phyloP scores from a whole-genome alignment of 2,888 invertebrate genomes.

The Ectropis crepuscularia region DNA sequence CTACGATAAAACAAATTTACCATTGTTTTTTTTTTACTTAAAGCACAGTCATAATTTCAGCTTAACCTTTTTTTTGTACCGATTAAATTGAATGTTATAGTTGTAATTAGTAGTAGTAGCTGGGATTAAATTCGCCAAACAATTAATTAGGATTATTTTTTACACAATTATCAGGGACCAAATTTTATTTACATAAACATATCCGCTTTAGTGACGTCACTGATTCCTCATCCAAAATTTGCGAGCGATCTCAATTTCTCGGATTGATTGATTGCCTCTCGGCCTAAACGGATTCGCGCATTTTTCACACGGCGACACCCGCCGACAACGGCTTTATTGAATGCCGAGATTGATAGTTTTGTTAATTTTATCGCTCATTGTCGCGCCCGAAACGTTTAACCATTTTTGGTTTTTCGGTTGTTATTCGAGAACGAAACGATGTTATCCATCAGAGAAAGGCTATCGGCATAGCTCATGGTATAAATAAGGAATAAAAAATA shows the following conservation, averaged over 20 bases:
- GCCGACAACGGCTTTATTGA: slow-evolving; percentile 60
- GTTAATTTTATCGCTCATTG: slow-evolving; percentile 45
- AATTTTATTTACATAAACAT: not conserved
- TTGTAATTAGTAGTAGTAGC: too few species aligned
- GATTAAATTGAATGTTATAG: too few species aligned
- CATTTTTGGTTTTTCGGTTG: slow-evolving; percentile 5
- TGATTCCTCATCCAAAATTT: slow-evolving; percentile 36
- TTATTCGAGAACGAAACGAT: not conserved
- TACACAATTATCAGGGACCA: too few species aligned
- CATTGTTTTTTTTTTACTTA: too few species aligned
- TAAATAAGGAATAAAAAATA: too few species aligned
- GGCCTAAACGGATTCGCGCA: slow-evolving; percentile 53
- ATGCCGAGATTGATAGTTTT: slow-evolving; percentile 55
- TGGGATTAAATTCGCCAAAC: too few species aligned
- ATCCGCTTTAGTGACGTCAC: slow-evolving; percentile 3
- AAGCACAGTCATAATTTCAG: too few species aligned
- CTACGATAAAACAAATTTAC: too few species aligned
- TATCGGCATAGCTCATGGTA: too few species aligned
- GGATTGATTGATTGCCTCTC: slow-evolving; percentile 61
- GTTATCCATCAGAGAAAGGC: too few species aligned
- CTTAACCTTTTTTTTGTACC: too few species aligned
- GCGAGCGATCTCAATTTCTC: slow-evolving; percentile 61
- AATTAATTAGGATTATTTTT: too few species aligned
- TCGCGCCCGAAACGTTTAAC: not conserved
- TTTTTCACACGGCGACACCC: slow-evolving; percentile 60